phyloP scores from a whole-genome alignment of 2,113 vertebrate species.

The Zosterops hypoxanthus region DNA sequence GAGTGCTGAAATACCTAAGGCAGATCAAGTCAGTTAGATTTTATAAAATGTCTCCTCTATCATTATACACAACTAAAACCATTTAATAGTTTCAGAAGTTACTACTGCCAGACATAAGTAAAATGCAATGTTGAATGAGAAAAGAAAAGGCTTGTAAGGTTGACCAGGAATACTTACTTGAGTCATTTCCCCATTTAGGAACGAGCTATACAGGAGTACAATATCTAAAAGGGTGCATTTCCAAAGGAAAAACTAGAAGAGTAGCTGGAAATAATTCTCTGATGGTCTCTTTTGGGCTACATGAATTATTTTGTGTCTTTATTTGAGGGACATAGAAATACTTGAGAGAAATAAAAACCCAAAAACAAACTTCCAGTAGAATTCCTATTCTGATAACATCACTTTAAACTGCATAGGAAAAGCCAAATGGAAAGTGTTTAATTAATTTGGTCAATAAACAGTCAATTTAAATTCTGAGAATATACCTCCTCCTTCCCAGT shows the following conservation, averaged over 20 bases:
- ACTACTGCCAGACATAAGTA: neutral
- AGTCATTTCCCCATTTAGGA: neutral
- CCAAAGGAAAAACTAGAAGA: neutral
- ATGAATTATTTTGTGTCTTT: neutral
- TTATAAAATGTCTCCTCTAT: neutral
- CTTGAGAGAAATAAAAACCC: neutral
- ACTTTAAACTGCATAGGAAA: neutral
- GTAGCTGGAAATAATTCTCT: neutral
- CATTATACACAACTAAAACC: neutral
- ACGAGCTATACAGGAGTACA: neutral
- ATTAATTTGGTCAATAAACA: neutral
- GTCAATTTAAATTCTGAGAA: neutral
- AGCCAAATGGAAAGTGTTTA: neutral
- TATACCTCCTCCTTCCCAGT: neutral
- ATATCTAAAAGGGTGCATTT: neutral
- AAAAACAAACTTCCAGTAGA: neutral
- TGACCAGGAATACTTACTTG: neutral
- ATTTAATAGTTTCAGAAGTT: neutral
- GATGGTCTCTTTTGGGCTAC: neutral
- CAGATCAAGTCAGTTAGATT: neutral
- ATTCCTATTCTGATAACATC: neutral
- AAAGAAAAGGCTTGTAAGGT: neutral
- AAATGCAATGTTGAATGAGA: neutral
- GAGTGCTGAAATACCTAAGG: neutral
- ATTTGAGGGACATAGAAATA: neutral